Evolutionary conservation across 2,888 invertebrate genomes (phyloP).

Genomic region (Agrochola litura): DNA sequence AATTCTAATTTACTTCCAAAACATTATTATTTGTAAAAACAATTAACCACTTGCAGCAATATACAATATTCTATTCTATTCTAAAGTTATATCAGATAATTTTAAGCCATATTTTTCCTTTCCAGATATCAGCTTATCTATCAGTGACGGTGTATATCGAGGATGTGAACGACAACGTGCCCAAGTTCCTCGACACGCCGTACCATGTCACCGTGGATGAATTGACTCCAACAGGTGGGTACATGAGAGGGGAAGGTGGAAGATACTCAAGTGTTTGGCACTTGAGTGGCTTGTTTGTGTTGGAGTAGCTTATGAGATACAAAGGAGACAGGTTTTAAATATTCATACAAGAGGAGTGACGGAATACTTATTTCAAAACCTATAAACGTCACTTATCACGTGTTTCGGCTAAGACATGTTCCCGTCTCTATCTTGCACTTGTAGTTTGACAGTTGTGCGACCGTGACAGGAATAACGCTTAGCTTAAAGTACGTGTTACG

Average conservation of each 20-base stretch:
- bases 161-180: constrained; percentile 96
- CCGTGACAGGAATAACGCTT: not conserved
- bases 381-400: not conserved
- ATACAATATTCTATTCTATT: not conserved
- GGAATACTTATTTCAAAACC: not conserved
- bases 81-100: not conserved
- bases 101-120: not conserved
- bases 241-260: not conserved
- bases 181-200: constrained; percentile 94
- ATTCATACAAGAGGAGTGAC: not conserved
- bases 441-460: not conserved
- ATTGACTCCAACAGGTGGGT: constrained; percentile 93
- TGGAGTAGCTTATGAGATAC: not conserved
- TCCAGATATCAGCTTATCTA: constrained; percentile 94
- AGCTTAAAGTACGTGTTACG: not conserved
- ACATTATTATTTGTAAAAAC: not conserved
- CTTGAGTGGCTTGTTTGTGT: constrained; percentile 6
- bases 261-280: constrained; percentile 1
- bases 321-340: not conserved
- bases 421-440: too few species aligned
- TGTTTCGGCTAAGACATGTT: not conserved
- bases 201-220: constrained; percentile 95
- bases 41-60: not conserved
- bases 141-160: constrained; percentile 97
- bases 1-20: not conserved